phyloP scores from a whole-genome alignment of 2,888 invertebrate genomes.

The Aphidius colemani region DNA sequence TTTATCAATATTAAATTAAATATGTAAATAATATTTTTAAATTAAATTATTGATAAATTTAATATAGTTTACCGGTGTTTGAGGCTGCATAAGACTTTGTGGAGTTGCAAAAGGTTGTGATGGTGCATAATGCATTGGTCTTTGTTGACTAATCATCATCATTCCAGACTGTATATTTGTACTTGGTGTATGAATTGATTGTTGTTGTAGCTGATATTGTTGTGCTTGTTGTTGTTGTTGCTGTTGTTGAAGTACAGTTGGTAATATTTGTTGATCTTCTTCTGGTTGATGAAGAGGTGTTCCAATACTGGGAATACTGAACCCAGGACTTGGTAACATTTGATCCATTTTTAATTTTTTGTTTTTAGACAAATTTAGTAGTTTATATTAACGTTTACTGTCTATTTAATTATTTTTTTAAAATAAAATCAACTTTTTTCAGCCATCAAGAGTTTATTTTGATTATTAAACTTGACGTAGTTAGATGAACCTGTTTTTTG shows the following conservation, averaged over 20 bases:
- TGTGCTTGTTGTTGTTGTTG: slow-evolving; percentile 63
- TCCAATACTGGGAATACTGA: slow-evolving; percentile 87
- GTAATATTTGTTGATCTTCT: slow-evolving; percentile 87
- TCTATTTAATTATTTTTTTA: too few species aligned
- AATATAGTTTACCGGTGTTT: slow-evolving; percentile 74
- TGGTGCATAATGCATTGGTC: slow-evolving; percentile 76
- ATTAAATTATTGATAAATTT: not conserved
- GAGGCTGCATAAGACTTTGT: slow-evolving; percentile 86
- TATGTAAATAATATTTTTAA: not conserved
- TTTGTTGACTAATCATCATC: slow-evolving; percentile 71
- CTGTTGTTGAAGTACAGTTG: slow-evolving; percentile 81
- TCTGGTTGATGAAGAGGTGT: slow-evolving; percentile 89
- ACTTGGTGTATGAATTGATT: slow-evolving; percentile 66
- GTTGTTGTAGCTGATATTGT: slow-evolving; percentile 64
- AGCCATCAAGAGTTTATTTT: too few species aligned
- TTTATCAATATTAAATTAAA: not conserved
- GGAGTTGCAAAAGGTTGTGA: slow-evolving; percentile 78
- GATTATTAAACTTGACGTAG: too few species aligned
- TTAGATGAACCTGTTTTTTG: too few species aligned
- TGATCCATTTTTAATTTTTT: slow-evolving; percentile 73
- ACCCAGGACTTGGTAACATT: slow-evolving; percentile 88
- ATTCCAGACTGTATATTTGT: slow-evolving; percentile 66
- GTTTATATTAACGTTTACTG: too few species aligned
- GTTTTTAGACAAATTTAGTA: not conserved
- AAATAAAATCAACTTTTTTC: too few species aligned